Base-by-base conservation (phyloP, 2,888 invertebrate genomes). In the Ophioninae sp. region DNA sequence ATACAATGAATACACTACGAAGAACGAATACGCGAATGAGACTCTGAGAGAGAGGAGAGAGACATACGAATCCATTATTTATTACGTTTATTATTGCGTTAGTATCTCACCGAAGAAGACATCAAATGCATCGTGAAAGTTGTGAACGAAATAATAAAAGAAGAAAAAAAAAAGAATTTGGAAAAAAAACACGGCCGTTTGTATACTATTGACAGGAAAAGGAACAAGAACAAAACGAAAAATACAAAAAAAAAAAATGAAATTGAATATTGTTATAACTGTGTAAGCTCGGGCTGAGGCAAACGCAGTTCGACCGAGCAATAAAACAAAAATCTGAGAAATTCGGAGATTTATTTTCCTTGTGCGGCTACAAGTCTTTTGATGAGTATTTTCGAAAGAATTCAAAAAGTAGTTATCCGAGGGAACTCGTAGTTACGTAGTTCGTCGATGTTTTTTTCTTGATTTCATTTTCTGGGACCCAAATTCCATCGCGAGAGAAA, bases 81-180 rank as follows among this genome's bases (percentile, higher is more conserved):
- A 84, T 84, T 84, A 84, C 81, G 88, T 90, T 91, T 90, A 91
- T 90, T 90, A 91, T 90, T 91, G 90, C 88, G 89, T 90, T 79
- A 88, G 88, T 88, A 86, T 88, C 88, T 85, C 86, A 85, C 81
- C 82, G 83, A 86, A 79, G 81, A 86, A 73, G 59, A 64, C 23
- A 72, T 63, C 61, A 68, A 56, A 23, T 63, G 67, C 44, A 74
- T 74, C 44, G 61, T 59, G 51, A 37, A 58, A 65, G 30, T 37
- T 39, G 41, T 69, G 59, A 69, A 75, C 72, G 72, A 85, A 79
- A 77, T 84, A 59, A 79, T 75, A 64, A 74, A 81, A 61, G 37
- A 84, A 74, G 84, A 51, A 80, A 81, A 72, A 77, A 85, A 73
- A 68, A 83, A 87, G 85, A 88, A 22, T 59, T 22, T 7, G 22